These are phyloP conservation scores for Galbula dea DNA, from an alignment of 2,113 vertebrate genomes.

Conservation along the genomic window DNA sequence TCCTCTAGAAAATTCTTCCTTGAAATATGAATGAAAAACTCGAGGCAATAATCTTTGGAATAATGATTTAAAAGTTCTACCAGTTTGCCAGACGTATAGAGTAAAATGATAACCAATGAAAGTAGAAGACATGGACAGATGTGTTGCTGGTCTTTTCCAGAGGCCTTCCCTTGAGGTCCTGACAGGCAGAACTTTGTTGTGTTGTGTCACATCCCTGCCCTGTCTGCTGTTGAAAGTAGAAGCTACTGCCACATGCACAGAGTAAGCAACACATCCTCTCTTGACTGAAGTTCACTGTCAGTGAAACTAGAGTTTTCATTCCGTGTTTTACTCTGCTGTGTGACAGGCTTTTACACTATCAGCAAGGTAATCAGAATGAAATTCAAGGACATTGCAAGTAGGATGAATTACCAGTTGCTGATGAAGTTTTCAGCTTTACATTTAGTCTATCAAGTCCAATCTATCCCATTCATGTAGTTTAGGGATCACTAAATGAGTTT, in stretches of 20 bases:
- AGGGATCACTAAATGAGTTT: not conserved
- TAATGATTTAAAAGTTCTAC: not conserved
- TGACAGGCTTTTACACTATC: not conserved
- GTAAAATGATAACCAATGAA: not conserved
- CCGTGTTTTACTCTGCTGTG: not conserved
- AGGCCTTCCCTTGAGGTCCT: not conserved
- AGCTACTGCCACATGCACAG: not conserved
- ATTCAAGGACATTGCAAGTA: not conserved
- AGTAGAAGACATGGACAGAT: not conserved
- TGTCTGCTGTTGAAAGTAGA: not conserved
- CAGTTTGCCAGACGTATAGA: not conserved
- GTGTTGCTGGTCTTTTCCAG: not conserved
- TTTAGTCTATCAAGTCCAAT: not conserved
- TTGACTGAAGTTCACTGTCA: not conserved
- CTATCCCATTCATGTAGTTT: not conserved
- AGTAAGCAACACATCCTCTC: not conserved
- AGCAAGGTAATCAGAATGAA: not conserved
- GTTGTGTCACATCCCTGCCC: not conserved
- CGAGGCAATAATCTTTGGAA: not conserved
- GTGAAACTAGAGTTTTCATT: not conserved
- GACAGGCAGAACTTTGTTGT: accelerated
- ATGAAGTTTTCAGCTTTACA: not conserved
- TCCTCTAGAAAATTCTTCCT: not conserved
- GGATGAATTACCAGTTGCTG: not conserved
- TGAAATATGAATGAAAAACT: not conserved